Evolutionary conservation across 2,888 invertebrate genomes (phyloP).

Genomic region (Xestoiulus laeticollis): DNA sequence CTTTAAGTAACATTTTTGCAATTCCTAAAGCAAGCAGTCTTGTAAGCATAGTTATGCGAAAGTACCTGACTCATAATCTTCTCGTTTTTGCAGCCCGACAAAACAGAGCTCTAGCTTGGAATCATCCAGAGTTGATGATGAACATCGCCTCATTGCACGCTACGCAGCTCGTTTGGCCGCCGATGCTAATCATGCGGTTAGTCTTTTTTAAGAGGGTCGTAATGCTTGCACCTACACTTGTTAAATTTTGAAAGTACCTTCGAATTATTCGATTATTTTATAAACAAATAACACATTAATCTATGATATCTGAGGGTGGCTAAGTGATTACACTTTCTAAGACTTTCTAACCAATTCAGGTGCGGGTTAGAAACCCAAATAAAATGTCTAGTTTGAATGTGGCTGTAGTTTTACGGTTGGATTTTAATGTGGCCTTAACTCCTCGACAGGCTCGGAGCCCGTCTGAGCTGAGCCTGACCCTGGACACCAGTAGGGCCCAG

Average conservation of each 20-base stretch:
- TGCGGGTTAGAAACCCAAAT: background rate
- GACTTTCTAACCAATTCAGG: background rate
- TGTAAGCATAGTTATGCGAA: background rate
- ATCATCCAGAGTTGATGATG: conserved; percentile 79
- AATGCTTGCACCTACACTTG: too few relatives aligned
- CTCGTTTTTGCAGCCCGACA: conserved; percentile 61
- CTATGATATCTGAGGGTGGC: too few relatives aligned
- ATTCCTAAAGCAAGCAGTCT: background rate
- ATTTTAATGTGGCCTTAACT: background rate
- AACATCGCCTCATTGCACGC: conserved; percentile 94
- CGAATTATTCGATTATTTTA: too few relatives aligned
- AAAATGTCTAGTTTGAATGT: too few relatives aligned
- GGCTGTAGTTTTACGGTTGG: too few relatives aligned
- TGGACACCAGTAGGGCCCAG: conserved; percentile 89
- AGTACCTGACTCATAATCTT: background rate
- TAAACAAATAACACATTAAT: too few relatives aligned
- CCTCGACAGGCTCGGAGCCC: conserved; percentile 70
- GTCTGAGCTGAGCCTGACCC: conserved; percentile 75
- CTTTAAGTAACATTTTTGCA: conserved; percentile 25
- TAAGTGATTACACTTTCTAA: too few relatives aligned
- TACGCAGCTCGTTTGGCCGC: conserved; percentile 96
- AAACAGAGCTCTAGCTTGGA: conserved; percentile 62
- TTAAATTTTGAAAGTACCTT: too few relatives aligned
- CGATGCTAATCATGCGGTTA: conserved; percentile 79
- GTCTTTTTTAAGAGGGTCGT: conserved; percentile 59